Evolutionary conservation across 2,113 vertebrate genomes (phyloP).

Genomic region (Tamias sibiricus): DNA sequence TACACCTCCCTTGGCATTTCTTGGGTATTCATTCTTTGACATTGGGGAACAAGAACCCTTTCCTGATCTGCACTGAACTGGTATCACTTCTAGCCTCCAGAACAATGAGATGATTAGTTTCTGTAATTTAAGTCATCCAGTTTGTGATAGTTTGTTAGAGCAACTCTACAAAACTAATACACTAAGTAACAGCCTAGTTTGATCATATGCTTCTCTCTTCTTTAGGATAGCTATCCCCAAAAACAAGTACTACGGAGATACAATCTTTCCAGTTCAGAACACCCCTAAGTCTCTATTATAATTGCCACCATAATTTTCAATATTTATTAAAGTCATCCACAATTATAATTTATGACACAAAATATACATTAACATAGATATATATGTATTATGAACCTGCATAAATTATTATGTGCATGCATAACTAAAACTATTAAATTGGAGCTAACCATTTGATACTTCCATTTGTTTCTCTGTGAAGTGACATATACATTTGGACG

Average conservation of each 20-base stretch:
- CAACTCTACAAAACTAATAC: background rate
- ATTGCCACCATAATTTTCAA: background rate
- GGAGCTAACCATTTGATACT: background rate
- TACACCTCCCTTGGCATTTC: no score
- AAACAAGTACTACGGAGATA: background rate
- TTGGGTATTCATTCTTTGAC: no score
- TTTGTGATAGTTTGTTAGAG: background rate
- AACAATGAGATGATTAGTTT: background rate
- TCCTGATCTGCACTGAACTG: no score
- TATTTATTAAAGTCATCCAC: background rate
- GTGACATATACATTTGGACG: background rate
- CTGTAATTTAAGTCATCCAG: background rate
- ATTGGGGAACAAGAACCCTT: no score
- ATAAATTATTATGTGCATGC: background rate
- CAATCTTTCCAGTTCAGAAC: background rate
- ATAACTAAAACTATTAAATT: background rate
- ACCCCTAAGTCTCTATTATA: background rate
- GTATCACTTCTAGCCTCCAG: background rate
- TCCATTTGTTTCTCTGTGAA: background rate
- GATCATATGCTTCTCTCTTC: background rate
- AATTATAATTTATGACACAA: background rate
- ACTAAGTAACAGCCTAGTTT: background rate
- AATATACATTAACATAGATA: background rate
- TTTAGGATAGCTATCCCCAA: background rate
- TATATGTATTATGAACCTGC: background rate